Evolutionary conservation across 2,113 vertebrate genomes (phyloP).

Genomic region (Aptenodytes patagonicus): DNA sequence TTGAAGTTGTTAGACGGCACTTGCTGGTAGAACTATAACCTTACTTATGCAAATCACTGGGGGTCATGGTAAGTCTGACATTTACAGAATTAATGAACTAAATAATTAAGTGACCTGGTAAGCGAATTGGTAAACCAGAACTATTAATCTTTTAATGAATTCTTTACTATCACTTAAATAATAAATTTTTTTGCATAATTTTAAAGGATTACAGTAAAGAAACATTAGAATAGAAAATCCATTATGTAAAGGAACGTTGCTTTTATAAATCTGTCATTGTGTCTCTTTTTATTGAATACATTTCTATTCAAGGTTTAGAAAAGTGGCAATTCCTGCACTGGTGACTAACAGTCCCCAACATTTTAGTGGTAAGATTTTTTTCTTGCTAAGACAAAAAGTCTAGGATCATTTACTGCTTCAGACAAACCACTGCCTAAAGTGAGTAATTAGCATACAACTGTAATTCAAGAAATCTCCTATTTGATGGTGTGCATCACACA

Average conservation of each 20-base stretch:
- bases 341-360: conserved; percentile 70
- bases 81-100: conserved; percentile 83
- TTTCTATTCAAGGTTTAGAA: conserved; percentile 71
- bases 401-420: conserved; percentile 72
- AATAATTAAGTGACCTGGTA: conserved; percentile 82
- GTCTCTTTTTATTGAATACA: conserved; percentile 74
- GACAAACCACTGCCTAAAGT: conserved; percentile 65
- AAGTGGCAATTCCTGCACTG: conserved; percentile 58
- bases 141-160: conserved; percentile 80
- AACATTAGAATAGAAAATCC: conserved; percentile 74
- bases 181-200: conserved; percentile 74
- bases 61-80: conserved; percentile 79
- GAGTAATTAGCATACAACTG: conserved; percentile 74
- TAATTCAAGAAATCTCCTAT: conserved; percentile 71
- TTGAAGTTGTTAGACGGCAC: conserved; percentile 61
- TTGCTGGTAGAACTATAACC: conserved; percentile 66
- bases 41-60: conserved; percentile 77
- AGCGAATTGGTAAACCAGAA: conserved; percentile 81
- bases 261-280: conserved; percentile 77
- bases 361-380: conserved; percentile 46
- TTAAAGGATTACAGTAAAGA: conserved; percentile 74
- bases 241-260: conserved; percentile 73
- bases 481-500: conserved; percentile 67
- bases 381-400: conserved; percentile 60
- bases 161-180: conserved; percentile 78